Conservation (phyloP, 2,113 vertebrate genomes). For the western clawed frog (Xenopus tropicalis) region UCB_Xtro_10.0 CM004448.2:10246001-10246500, state of each 20-base stretch:
- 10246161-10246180: too few relatives aligned
- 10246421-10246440: neutral
- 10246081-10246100: too few relatives aligned
- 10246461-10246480: neutral
- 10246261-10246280: neutral
- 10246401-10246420: neutral
- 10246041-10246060: too few relatives aligned
- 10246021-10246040: too few relatives aligned
- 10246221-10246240: neutral
- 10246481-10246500: neutral
- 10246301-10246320: neutral
- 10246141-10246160: too few relatives aligned
- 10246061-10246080: too few relatives aligned
- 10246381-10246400: neutral
- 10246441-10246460: neutral
- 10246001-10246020: too few relatives aligned
- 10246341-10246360: neutral
- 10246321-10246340: conserved; percentile 1
- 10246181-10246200: neutral
- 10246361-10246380: neutral
- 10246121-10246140: too few relatives aligned
- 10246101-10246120: too few relatives aligned
- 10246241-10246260: neutral
- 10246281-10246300: neutral
- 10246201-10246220: neutral